Conservation (phyloP, 2,113 vertebrate species). For the Passer domesticus region DNA sequence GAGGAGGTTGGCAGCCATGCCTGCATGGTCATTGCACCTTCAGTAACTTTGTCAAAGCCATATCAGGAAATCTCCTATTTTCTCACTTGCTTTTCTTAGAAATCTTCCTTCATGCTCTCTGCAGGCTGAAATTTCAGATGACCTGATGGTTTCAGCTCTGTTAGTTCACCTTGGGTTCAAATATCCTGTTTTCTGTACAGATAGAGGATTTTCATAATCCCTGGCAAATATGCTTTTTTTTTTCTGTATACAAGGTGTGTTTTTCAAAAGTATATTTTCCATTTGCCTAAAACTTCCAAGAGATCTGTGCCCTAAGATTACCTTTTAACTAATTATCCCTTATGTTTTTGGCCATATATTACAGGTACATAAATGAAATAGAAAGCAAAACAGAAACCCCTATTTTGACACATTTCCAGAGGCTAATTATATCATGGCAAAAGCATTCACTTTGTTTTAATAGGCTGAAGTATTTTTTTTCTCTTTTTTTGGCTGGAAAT, state of each 20-base stretch:
- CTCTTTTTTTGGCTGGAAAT: not conserved
- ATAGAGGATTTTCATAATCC: not conserved
- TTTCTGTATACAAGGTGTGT: not conserved
- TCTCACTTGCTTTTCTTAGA: not conserved
- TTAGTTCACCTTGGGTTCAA: not conserved
- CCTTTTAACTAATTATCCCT: not conserved
- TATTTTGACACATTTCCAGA: not conserved
- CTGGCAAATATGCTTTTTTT: not conserved
- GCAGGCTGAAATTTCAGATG: not conserved
- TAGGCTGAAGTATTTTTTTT: not conserved
- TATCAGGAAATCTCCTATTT: not conserved
- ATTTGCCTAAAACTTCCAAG: not conserved
- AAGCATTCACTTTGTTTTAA: not conserved
- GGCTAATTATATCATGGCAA: not conserved
- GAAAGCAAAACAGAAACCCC: not conserved
- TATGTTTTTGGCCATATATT: not conserved
- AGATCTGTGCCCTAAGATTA: not conserved
- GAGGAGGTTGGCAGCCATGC: not conserved
- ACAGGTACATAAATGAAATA: not conserved
- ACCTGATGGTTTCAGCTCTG: not conserved
- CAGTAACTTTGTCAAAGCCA: not conserved
- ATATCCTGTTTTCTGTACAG: not conserved
- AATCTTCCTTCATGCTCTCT: not conserved
- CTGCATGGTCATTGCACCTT: not conserved
- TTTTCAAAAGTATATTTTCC: not conserved